These are phyloP conservation scores for Harpagifer antarcticus DNA, from an alignment of 2,797 vertebrate species.

Conservation along the genomic window DNA sequence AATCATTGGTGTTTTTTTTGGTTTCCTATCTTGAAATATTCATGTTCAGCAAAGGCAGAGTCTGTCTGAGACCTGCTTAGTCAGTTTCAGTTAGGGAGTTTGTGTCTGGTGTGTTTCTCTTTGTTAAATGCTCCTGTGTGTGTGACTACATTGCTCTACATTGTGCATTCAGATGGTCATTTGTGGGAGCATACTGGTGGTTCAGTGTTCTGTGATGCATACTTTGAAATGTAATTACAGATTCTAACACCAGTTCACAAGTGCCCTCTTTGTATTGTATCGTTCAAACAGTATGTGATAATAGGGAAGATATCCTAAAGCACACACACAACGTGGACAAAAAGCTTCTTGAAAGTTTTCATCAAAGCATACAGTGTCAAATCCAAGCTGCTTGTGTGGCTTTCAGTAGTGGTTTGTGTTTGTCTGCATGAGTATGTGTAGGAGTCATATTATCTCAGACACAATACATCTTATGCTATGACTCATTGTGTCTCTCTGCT, in stretches of 20 bases:
- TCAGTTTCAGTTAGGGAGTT: slow-evolving; percentile 17
- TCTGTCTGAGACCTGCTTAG: neutral
- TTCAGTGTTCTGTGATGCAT: neutral
- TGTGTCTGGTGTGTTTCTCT: neutral
- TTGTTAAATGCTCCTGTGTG: neutral
- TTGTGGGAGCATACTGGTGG: neutral
- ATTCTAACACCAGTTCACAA: slow-evolving; percentile 5
- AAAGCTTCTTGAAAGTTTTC: neutral
- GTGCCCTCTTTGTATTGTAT: neutral
- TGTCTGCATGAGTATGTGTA: slow-evolving; percentile 23
- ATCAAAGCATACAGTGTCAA: slow-evolving; percentile 11
- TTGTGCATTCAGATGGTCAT: neutral
- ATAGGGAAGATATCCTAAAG: neutral
- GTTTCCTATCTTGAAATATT: slow-evolving; percentile 34
- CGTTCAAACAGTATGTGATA: neutral
- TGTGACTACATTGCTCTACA: neutral
- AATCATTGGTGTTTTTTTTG: neutral
- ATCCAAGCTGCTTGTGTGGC: slow-evolving; percentile 20
- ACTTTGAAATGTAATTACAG: slow-evolving; percentile 2
- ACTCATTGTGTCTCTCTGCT: slow-evolving; percentile 63
- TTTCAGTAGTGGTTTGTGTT: slow-evolving; percentile 18
- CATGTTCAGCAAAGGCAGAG: slow-evolving; percentile 5
- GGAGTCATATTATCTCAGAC: slow-evolving; percentile 60
- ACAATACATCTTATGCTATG: slow-evolving; percentile 32
- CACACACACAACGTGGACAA: no score